A percentile compares a stretch with the other conserved stretches of the same genome.
phyloP scores from a whole-genome alignment of 2,113 vertebrate genomes.

The Pelodiscus sinensis region DNA sequence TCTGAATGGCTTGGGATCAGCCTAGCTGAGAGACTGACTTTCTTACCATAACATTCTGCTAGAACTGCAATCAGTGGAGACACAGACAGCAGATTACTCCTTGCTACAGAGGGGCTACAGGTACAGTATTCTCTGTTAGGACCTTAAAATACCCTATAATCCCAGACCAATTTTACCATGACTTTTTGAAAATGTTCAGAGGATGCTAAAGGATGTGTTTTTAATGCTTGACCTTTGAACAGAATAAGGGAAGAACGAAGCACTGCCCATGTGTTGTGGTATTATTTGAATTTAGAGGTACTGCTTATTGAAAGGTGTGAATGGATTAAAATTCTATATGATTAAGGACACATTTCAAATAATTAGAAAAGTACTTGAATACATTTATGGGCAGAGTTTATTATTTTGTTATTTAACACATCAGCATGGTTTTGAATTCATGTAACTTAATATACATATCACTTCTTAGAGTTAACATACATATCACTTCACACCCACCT shows the following conservation, averaged over 20 bases:
- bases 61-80: background rate
- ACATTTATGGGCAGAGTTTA: rapidly evolving
- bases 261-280: background rate
- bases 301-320: background rate
- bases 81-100: background rate
- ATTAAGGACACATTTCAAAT: background rate
- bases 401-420: background rate
- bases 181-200: background rate
- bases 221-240: background rate
- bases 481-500: constrained; percentile 73
- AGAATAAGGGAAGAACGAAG: background rate
- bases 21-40: background rate
- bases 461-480: background rate
- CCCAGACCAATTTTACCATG: background rate
- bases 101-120: background rate
- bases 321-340: background rate
- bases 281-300: background rate
- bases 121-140: background rate
- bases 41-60: background rate
- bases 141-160: background rate
- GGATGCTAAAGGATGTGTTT: background rate
- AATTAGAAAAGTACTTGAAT: background rate
- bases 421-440: background rate
- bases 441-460: background rate
- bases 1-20: background rate